Evolutionary conservation across 2,113 vertebrate species (phyloP).

Genomic region (Vulpes vulpes): DNA sequence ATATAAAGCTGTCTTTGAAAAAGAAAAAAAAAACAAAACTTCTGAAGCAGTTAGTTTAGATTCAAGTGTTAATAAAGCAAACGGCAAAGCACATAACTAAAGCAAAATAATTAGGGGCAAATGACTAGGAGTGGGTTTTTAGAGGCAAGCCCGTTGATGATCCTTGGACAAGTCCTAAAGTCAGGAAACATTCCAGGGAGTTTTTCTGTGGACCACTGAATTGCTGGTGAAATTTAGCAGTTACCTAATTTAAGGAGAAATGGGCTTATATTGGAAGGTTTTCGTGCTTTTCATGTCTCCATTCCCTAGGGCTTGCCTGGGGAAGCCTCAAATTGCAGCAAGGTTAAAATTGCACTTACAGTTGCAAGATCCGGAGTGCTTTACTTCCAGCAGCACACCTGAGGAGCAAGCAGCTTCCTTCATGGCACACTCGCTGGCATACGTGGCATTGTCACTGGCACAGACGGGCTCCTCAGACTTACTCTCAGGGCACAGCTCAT

Average conservation of each 20-base stretch:
- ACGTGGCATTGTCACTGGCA: constrained; percentile 98
- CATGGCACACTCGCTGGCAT: constrained; percentile 98
- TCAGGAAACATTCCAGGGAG: constrained; percentile 75
- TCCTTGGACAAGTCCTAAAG: constrained; percentile 77
- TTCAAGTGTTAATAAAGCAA: constrained; percentile 89
- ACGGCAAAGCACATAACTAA: constrained; percentile 85
- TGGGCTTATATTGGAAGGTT: constrained; percentile 59
- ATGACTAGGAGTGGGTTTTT: constrained; percentile 76
- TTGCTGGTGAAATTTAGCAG: constrained; percentile 80
- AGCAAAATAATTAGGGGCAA: constrained; percentile 83
- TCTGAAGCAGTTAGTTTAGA: constrained; percentile 84
- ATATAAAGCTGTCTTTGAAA: constrained; percentile 78
- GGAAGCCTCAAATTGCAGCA: constrained; percentile 89
- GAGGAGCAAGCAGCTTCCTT: constrained; percentile 97
- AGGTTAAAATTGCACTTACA: constrained; percentile 95
- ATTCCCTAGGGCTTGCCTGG: constrained; percentile 89
- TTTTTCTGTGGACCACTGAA: constrained; percentile 1
- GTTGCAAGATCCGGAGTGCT: constrained; percentile 99
- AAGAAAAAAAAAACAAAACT: neutral
- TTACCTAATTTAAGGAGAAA: constrained; percentile 67
- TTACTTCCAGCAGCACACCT: constrained; percentile 97
- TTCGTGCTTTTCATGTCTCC: constrained; percentile 81
- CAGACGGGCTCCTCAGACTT: constrained; percentile 97
- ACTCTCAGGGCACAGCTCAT: constrained; percentile 94
- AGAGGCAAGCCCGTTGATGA: constrained; percentile 79